These are phyloP conservation scores for Pelobates fuscus DNA, from an alignment of 2,113 vertebrate species.

Conservation along the genomic window DNA sequence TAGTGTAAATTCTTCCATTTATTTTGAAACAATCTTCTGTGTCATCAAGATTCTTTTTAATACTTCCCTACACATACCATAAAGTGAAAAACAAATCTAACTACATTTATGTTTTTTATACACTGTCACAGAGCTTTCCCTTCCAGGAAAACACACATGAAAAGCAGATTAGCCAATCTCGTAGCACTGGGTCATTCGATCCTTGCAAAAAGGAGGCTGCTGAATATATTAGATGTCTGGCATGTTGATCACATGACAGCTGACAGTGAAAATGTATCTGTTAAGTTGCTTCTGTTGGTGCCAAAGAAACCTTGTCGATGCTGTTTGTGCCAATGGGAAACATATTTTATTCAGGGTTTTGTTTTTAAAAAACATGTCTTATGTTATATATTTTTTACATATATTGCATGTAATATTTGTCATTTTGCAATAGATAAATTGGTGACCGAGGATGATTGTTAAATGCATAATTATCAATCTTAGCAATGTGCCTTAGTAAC, in stretches of 20 bases:
- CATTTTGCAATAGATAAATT: too few species aligned
- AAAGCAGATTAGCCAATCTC: slow-evolving; percentile 37
- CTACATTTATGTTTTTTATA: not conserved
- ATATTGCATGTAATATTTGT: too few species aligned
- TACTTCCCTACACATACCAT: too few species aligned
- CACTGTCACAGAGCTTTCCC: not conserved
- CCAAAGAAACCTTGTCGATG: slow-evolving; percentile 33
- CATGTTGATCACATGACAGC: slow-evolving; percentile 42
- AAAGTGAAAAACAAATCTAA: not conserved
- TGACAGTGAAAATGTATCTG: slow-evolving; percentile 24
- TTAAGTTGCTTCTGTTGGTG: slow-evolving; percentile 23
- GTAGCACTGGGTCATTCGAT: slow-evolving; percentile 21
- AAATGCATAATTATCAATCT: too few species aligned
- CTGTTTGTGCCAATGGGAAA: slow-evolving; percentile 15
- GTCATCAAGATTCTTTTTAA: too few species aligned
- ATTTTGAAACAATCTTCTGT: too few species aligned
- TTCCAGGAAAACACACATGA: slow-evolving; percentile 39
- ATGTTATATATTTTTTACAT: not conserved
- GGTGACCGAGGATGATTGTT: too few species aligned
- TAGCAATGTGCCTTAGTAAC: too few species aligned
- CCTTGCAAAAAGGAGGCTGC: slow-evolving; percentile 11
- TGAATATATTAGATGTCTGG: slow-evolving; percentile 30
- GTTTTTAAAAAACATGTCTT: slow-evolving; percentile 2
- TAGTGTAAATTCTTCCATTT: too few species aligned
- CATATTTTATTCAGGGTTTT: slow-evolving; percentile 12